Percentiles rank a stretch among this genome's conserved stretches.
Conservation (phyloP, 1,140 invertebrate genomes). For the Penaeus indicus region DNA sequence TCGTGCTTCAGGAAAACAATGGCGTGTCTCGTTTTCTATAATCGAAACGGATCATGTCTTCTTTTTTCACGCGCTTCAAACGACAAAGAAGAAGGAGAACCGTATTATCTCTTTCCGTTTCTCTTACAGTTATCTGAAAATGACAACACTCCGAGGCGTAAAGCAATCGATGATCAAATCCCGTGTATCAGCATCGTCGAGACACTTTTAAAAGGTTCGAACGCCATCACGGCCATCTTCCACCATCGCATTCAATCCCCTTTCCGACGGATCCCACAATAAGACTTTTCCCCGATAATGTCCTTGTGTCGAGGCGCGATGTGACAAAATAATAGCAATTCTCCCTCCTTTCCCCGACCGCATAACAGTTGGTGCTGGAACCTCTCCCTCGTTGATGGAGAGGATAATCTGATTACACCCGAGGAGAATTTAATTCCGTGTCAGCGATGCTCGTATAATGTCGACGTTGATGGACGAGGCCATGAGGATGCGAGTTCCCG, state of each 20-base stretch:
- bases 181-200: too few relatives aligned
- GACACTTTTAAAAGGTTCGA: too few relatives aligned
- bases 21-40: too few relatives aligned
- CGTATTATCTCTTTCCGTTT: neutral
- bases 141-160: too few relatives aligned
- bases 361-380: conserved; percentile 58
- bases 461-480: conserved; percentile 56
- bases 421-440: conserved; percentile 63
- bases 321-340: conserved; percentile 2
- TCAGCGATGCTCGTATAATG: conserved; percentile 62
- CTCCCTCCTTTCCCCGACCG: conserved; percentile 39
- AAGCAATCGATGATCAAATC: too few relatives aligned
- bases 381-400: conserved; percentile 59
- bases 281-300: conserved; percentile 6
- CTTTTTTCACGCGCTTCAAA: neutral
- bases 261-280: too few relatives aligned
- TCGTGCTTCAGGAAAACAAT: too few relatives aligned
- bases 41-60: neutral
- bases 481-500: conserved; percentile 7
- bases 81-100: neutral
- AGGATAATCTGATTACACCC: conserved; percentile 63
- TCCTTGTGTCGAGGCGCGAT: neutral
- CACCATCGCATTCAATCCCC: too few relatives aligned
- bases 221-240: too few relatives aligned
- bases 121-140: too few relatives aligned